Evolutionary conservation across 2,888 invertebrate genomes (phyloP).

Genomic region (Conistra vaccinii): DNA sequence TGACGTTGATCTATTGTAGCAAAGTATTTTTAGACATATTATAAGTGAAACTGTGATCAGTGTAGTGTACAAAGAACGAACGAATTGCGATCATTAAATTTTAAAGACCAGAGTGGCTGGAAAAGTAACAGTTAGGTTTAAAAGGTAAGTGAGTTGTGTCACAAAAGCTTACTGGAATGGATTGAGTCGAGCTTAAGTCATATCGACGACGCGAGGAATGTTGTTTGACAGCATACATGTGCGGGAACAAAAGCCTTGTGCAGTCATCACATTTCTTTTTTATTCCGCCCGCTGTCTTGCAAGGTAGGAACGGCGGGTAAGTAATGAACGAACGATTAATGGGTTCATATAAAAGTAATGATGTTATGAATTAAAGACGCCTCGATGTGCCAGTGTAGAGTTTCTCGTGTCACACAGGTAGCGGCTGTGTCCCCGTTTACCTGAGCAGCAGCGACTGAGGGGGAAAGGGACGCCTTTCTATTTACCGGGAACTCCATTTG

Average conservation of each 20-base stretch:
- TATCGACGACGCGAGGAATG: slow-evolving; percentile 89
- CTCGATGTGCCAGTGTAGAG: slow-evolving; percentile 70
- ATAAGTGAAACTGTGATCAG: slow-evolving; percentile 80
- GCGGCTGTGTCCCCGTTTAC: slow-evolving; percentile 83
- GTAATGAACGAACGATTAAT: slow-evolving; percentile 63
- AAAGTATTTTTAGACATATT: slow-evolving; percentile 72
- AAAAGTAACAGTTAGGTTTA: slow-evolving; percentile 88
- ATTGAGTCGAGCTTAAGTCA: slow-evolving; percentile 88
- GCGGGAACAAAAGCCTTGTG: slow-evolving; percentile 90
- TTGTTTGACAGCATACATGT: slow-evolving; percentile 90
- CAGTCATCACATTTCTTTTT: slow-evolving; percentile 87
- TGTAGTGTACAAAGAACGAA: slow-evolving; percentile 80
- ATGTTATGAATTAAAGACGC: slow-evolving; percentile 74
- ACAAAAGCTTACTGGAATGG: slow-evolving; percentile 86
- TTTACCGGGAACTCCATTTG: slow-evolving; percentile 83
- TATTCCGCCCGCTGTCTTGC: slow-evolving; percentile 82
- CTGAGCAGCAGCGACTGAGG: slow-evolving; percentile 79
- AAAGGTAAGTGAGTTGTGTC: slow-evolving; percentile 89
- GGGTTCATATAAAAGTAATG: slow-evolving; percentile 61
- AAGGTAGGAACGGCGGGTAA: slow-evolving; percentile 69
- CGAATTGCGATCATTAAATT: slow-evolving; percentile 75
- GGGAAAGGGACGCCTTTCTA: slow-evolving; percentile 82
- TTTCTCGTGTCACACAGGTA: slow-evolving; percentile 86
- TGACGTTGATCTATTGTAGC: slow-evolving; percentile 81
- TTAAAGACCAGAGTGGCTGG: slow-evolving; percentile 80